These are phyloP conservation scores for Peromyscus polionotus DNA, from an alignment of 2,113 vertebrate species.

Conservation along the genomic window DNA sequence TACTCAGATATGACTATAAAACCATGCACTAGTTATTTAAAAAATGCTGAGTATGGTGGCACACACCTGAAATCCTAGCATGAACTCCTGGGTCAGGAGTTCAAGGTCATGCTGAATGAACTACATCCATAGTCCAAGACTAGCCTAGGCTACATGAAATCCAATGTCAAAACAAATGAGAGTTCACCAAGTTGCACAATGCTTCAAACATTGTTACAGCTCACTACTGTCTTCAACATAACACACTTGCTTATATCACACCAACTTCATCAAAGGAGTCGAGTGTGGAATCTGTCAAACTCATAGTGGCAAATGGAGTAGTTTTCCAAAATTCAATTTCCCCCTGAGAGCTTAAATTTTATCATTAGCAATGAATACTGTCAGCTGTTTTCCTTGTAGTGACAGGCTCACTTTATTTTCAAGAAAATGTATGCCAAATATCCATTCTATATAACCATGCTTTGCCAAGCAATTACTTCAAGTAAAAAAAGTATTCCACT, in stretches of 20 bases:
- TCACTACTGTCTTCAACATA: not conserved
- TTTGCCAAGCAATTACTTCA: slow-evolving; percentile 54
- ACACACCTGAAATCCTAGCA: not conserved
- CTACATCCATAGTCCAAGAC: not conserved
- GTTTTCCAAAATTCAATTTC: slow-evolving; percentile 66
- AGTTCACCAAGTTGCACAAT: not conserved
- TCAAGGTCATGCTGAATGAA: not conserved
- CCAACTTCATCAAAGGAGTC: slow-evolving; percentile 1
- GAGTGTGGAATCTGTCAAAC: slow-evolving; percentile 43
- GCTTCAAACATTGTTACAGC: slow-evolving; percentile 27
- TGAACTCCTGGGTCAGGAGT: not conserved
- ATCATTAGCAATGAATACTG: slow-evolving; percentile 59
- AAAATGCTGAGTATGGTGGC: not conserved
- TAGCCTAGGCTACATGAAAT: not conserved
- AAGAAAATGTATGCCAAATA: slow-evolving; percentile 59
- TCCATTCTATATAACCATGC: slow-evolving; percentile 6
- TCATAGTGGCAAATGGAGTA: slow-evolving; percentile 44
- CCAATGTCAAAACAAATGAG: not conserved
- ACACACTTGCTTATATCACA: slow-evolving; percentile 36
- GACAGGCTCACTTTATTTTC: slow-evolving; percentile 52
- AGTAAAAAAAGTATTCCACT: slow-evolving; percentile 54
- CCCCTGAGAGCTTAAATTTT: slow-evolving; percentile 64
- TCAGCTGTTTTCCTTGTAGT: slow-evolving; percentile 54
- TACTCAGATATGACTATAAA: not conserved
- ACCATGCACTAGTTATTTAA: not conserved